phyloP scores from a whole-genome alignment of 2,888 invertebrate species.

The Coleophora deauratella region DNA sequence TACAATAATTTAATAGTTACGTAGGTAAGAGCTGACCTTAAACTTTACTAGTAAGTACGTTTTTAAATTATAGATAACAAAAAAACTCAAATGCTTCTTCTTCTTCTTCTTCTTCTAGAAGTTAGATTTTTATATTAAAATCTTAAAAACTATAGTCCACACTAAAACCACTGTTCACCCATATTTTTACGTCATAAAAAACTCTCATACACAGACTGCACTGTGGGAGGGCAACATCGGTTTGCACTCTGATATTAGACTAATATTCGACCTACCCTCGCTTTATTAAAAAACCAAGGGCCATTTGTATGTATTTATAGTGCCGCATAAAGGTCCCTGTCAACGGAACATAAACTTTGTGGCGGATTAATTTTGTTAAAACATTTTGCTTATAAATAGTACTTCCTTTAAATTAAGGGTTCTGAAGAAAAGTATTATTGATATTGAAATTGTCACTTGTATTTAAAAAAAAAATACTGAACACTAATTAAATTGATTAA shows the following conservation, averaged over 20 bases:
- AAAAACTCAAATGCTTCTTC: too few species aligned
- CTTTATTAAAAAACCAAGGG: conserved; percentile 69
- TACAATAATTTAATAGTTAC: too few species aligned
- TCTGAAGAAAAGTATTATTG: not conserved
- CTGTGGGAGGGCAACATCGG: conserved; percentile 59
- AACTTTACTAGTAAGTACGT: too few species aligned
- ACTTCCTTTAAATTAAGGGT: conserved; percentile 5
- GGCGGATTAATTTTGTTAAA: conserved; percentile 64
- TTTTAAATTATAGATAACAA: too few species aligned
- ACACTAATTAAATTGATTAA: too few species aligned
- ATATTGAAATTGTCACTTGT: too few species aligned
- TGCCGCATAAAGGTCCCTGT: conserved; percentile 46
- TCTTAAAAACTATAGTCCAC: conserved; percentile 18
- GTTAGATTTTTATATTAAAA: not conserved
- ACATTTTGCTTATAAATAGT: conserved; percentile 40
- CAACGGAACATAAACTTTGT: conserved; percentile 48
- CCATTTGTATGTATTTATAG: conserved; percentile 70
- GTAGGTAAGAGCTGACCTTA: too few species aligned
- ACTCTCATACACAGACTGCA: conserved; percentile 36
- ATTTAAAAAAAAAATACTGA: too few species aligned
- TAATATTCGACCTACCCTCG: conserved; percentile 68
- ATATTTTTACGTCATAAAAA: conserved; percentile 48
- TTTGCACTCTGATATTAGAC: conserved; percentile 70
- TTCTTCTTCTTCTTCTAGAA: too few species aligned
- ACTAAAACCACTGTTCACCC: conserved; percentile 26